Percentiles rank a stretch among this genome's conserved stretches.
Conservation (phyloP, 2,797 vertebrate genomes). For the Ficedula albicollis region DNA sequence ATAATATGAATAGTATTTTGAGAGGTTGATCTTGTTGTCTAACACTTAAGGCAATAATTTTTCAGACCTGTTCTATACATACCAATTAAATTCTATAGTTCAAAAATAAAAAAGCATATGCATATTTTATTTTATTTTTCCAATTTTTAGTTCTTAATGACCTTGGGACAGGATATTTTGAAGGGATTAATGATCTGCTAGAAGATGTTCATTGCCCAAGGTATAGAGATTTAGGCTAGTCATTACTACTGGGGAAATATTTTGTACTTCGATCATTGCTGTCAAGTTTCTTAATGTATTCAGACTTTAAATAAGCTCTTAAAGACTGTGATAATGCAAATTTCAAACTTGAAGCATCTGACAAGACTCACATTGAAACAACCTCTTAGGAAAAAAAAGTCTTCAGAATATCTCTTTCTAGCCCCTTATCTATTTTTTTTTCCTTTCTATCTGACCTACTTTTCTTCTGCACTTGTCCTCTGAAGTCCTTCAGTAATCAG, state of each 20-base stretch:
- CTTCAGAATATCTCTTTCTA: not conserved
- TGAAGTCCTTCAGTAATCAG: constrained; percentile 57
- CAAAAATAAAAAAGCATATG: not conserved
- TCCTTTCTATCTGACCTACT: constrained; percentile 17
- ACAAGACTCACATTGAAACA: constrained; percentile 30
- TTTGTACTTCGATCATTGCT: constrained; percentile 42
- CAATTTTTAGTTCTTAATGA: constrained; percentile 37
- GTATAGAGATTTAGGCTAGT: not conserved
- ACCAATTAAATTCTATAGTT: not conserved
- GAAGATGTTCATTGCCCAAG: constrained; percentile 7
- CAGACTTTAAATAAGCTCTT: constrained; percentile 27
- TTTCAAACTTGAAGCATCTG: constrained; percentile 24
- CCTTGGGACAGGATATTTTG: not conserved
- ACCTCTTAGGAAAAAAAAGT: not conserved
- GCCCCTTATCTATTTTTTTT: not conserved
- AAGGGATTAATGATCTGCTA: constrained; percentile 46
- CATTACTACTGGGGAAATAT: constrained; percentile 57
- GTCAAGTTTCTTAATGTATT: constrained; percentile 35
- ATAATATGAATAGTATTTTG: not conserved
- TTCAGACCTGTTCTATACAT: not conserved
- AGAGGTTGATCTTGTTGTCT: not conserved
- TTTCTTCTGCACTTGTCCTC: constrained; percentile 29
- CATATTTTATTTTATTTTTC: constrained; percentile 45
- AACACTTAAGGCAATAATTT: not conserved
- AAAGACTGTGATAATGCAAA: constrained; percentile 15